These are phyloP conservation scores for Bovichtus diacanthus DNA, from an alignment of 2,797 vertebrate species.

Conservation along the genomic window DNA sequence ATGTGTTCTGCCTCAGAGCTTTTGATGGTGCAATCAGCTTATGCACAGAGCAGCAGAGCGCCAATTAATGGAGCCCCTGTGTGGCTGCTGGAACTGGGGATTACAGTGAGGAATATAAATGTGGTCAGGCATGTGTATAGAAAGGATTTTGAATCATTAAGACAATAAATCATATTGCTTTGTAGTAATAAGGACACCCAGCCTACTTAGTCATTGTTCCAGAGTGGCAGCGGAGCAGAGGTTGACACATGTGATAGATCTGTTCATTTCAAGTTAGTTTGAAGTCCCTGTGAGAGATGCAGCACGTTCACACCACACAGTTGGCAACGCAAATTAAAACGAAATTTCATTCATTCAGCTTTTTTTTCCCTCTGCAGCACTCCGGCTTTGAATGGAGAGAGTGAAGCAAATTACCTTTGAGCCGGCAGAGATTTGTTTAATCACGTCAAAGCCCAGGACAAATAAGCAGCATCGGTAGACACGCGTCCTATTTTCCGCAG, in stretches of 20 bases:
- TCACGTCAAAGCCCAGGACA: conserved; percentile 49
- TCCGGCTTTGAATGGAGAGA: conserved; percentile 14
- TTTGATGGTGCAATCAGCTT: conserved; percentile 26
- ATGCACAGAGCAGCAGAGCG: conserved; percentile 33
- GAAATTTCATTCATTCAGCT: conserved; percentile 15
- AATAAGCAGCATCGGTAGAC: conserved; percentile 35
- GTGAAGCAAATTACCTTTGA: conserved; percentile 48
- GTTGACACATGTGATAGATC: conserved; percentile 29
- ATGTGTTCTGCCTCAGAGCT: not conserved
- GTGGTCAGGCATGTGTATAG: not conserved
- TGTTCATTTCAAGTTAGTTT: conserved; percentile 13
- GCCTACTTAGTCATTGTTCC: conserved; percentile 12
- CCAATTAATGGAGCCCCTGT: conserved; percentile 56
- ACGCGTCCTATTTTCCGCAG: not conserved
- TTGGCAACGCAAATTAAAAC: conserved; percentile 4
- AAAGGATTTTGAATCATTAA: conserved; percentile 33
- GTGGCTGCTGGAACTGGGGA: conserved; percentile 21
- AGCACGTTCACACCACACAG: conserved; percentile 7
- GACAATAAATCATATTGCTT: conserved; percentile 2
- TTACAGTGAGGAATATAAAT: conserved; percentile 22
- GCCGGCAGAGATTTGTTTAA: conserved; percentile 39
- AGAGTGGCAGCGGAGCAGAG: not conserved
- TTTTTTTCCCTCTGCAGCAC: not conserved
- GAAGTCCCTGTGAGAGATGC: not conserved
- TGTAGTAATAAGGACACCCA: conserved; percentile 8